Conservation (phyloP, 1,140 invertebrate genomes). For the Drosophila bipectinata region DNA sequence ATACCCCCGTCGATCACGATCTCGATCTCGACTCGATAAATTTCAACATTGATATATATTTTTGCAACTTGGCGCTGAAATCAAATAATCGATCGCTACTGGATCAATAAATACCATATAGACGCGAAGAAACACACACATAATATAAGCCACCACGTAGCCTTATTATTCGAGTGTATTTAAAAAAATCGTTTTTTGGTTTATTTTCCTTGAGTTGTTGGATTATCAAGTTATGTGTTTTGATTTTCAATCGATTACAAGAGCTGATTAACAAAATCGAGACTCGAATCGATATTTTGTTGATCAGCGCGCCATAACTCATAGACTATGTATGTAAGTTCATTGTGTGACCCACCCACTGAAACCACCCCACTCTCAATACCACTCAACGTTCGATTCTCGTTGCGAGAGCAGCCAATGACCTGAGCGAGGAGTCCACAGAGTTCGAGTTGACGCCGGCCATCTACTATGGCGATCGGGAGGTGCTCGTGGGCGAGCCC, state of each 20-base stretch:
- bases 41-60: slow-evolving; percentile 48
- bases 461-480: slow-evolving; percentile 77
- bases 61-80: slow-evolving; percentile 83
- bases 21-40: slow-evolving; percentile 34
- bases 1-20: neutral
- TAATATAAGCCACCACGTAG: slow-evolving; percentile 42
- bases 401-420: slow-evolving; percentile 36
- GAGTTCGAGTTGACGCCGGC: slow-evolving; percentile 50
- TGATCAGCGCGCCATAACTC: slow-evolving; percentile 12
- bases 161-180: slow-evolving; percentile 29
- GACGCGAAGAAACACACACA: slow-evolving; percentile 50
- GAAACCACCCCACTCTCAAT: slow-evolving; percentile 6
- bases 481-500: slow-evolving; percentile 75
- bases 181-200: slow-evolving; percentile 21
- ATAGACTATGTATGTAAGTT: slow-evolving; percentile 20
- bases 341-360: slow-evolving; percentile 23
- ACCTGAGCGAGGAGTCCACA: slow-evolving; percentile 42
- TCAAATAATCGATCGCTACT: slow-evolving; percentile 69
- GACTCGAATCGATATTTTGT: neutral
- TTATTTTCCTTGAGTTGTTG: slow-evolving; percentile 24
- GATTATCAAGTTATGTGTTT: slow-evolving; percentile 22
- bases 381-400: slow-evolving; percentile 22
- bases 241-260: slow-evolving; percentile 24
- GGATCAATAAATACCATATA: slow-evolving; percentile 43
- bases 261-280: slow-evolving; percentile 9